Evolutionary conservation across 1,140 invertebrate species (phyloP).

Genomic region (Sinonovacula constricta): DNA sequence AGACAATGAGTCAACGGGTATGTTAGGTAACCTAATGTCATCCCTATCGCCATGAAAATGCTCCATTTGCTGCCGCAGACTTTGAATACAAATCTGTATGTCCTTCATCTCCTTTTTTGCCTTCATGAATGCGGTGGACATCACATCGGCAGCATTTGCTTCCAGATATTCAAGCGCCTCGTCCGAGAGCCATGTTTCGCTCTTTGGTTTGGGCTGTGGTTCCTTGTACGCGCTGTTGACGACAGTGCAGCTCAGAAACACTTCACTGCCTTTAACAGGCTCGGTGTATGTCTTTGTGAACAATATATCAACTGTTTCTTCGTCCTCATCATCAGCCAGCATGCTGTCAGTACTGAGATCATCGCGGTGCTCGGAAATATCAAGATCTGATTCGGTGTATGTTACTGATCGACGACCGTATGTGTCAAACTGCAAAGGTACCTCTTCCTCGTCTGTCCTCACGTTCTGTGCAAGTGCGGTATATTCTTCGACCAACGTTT

Average conservation of each 20-base stretch:
- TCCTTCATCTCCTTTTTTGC: slow-evolving; percentile 70
- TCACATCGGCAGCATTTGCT: slow-evolving; percentile 59
- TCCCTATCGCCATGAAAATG: slow-evolving; percentile 61
- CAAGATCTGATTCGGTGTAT: slow-evolving; percentile 69
- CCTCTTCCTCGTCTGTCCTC: slow-evolving; percentile 13
- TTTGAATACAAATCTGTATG: slow-evolving; percentile 68
- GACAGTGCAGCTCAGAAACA: slow-evolving; percentile 65
- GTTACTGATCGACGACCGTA: slow-evolving; percentile 55
- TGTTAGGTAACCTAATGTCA: slow-evolving; percentile 29
- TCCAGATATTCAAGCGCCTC: slow-evolving; percentile 61
- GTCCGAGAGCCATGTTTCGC: slow-evolving; percentile 47
- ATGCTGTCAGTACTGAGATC: slow-evolving; percentile 64
- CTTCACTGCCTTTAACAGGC: slow-evolving; percentile 50
- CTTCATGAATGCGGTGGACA: slow-evolving; percentile 64
- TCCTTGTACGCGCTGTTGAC: slow-evolving; percentile 59
- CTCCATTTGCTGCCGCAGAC: slow-evolving; percentile 68
- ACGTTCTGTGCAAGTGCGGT: slow-evolving; percentile 33
- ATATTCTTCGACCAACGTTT: slow-evolving; percentile 24
- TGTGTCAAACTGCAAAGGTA: slow-evolving; percentile 35
- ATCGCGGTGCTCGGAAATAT: slow-evolving; percentile 67
- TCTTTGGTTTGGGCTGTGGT: slow-evolving; percentile 52
- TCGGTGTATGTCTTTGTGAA: slow-evolving; percentile 64
- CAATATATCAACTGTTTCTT: slow-evolving; percentile 59
- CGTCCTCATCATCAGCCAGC: slow-evolving; percentile 71
- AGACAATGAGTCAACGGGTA: slow-evolving; percentile 21